Evolutionary conservation across 64 coral and sea anemone genomes (phyloP), one percentile per base, ranked within the genome.

Genomic region (Montipora capricornis): DNA sequence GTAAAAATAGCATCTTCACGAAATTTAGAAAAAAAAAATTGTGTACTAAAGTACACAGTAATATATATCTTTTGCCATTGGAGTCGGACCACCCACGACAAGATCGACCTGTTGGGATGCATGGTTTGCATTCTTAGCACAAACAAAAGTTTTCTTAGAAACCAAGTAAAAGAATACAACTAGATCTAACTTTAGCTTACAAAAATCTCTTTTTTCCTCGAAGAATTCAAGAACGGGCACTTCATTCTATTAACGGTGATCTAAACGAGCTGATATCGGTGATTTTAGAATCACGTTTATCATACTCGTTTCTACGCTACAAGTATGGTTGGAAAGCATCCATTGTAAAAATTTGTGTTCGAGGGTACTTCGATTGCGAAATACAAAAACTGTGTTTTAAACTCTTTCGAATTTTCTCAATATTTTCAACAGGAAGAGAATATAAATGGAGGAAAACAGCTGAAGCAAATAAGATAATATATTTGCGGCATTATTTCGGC

Each of bases 121-220:
- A 4, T 1, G 22, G 45, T 49, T 16, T n/a, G 64, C 82, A 86
- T 86, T 86, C 60, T 86, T 86, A 8, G 6, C 17, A 68, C 37
- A 73, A 86, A 86, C 16, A 71, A 86, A 24, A 44, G 64, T 86
- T 73, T 86, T 86, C 82, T 67, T 71, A 86, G 82, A 86, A 86
- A 86, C 82, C 3, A 73, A 64, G 44, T n/a, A 20, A 20, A 24
- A 24, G 14, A 57, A 57, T 57, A 57, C 6, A 37, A 37, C 37
- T 37, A 37, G 37, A 37, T 37, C 37, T 37, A 37, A 37, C 37
- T 37, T 11, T 57, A 57, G 11, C 53, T 57, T 84, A 68, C 29
- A 14, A 55, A 64, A 55, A 64, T 14, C 11, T 64, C 61, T 64
- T 64, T 57, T 57, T 12, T 14, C 61, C 61, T 3, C 61, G 13